Evolutionary conservation across 2,888 invertebrate genomes (phyloP).

Genomic region (Sarcophaga caerulescens): DNA sequence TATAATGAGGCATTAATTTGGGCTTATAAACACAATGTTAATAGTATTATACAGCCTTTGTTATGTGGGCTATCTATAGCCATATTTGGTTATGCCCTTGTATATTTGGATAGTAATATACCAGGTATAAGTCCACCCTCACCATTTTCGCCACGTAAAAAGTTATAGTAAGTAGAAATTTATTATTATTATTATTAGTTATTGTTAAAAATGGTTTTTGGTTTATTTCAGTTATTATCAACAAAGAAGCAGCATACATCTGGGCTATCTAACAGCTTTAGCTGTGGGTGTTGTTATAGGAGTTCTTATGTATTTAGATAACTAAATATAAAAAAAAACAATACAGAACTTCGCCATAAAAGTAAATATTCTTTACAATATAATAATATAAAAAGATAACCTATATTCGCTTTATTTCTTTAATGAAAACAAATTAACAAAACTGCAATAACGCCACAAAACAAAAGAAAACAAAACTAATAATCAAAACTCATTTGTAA

Average conservation of each 20-base stretch:
- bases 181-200: neutral
- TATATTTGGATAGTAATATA: constrained; percentile 84
- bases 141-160: constrained; percentile 83
- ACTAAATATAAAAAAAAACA: constrained; percentile 50
- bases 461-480: constrained; percentile 18
- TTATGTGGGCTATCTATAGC: constrained; percentile 82
- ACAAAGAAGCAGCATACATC: constrained; percentile 78
- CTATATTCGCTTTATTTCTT: constrained; percentile 3
- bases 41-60: constrained; percentile 71
- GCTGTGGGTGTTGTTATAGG: constrained; percentile 81
- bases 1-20: constrained; percentile 72
- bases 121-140: constrained; percentile 84
- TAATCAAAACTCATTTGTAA: constrained; percentile 38
- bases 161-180: constrained; percentile 78
- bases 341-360: constrained; percentile 16
- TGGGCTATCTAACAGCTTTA: constrained; percentile 82
- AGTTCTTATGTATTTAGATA: constrained; percentile 78
- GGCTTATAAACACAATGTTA: constrained; percentile 73
- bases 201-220: neutral
- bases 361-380: neutral
- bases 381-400: neutral
- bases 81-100: constrained; percentile 83
- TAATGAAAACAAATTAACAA: neutral
- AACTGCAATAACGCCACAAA: neutral
- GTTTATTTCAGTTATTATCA: constrained; percentile 73